Evolutionary conservation across 2,113 vertebrate species (phyloP).

Genomic region (Leptobrachium ailaonicum): DNA sequence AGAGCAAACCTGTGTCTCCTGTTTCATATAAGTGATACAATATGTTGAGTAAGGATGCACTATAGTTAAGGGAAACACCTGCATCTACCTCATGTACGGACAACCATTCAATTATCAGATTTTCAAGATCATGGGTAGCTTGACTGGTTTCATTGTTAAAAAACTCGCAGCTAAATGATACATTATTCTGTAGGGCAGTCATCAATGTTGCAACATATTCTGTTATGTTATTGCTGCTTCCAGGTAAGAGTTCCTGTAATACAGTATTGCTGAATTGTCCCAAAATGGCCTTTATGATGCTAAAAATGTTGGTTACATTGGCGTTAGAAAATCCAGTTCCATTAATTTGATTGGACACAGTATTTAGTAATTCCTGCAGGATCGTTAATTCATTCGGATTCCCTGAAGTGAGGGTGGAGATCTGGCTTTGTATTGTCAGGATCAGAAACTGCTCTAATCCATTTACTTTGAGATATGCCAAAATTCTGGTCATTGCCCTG

Average conservation of each 20-base stretch:
- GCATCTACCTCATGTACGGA: neutral
- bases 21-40: neutral
- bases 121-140: neutral
- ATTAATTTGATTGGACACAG: conserved; percentile 7
- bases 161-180: neutral
- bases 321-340: neutral
- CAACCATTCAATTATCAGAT: conserved; percentile 2
- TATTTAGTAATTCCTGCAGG: neutral
- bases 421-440: conserved; percentile 17
- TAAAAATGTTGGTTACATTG: conserved; percentile 9
- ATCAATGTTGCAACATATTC: neutral
- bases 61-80: conserved; percentile 7
- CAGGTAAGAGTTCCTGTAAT: neutral
- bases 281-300: conserved; percentile 15
- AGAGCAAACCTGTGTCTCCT: neutral
- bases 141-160: conserved; percentile 3
- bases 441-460: conserved; percentile 12
- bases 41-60: neutral
- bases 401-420: neutral
- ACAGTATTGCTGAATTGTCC: conserved; percentile 10
- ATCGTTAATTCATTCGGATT: neutral
- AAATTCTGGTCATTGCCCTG: conserved; percentile 16
- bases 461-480: conserved; percentile 19
- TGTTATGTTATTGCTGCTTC: neutral
- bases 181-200: conserved; percentile 6